Conservation (phyloP, 1,140 invertebrate species). For the Lasioglossum albipes region DNA sequence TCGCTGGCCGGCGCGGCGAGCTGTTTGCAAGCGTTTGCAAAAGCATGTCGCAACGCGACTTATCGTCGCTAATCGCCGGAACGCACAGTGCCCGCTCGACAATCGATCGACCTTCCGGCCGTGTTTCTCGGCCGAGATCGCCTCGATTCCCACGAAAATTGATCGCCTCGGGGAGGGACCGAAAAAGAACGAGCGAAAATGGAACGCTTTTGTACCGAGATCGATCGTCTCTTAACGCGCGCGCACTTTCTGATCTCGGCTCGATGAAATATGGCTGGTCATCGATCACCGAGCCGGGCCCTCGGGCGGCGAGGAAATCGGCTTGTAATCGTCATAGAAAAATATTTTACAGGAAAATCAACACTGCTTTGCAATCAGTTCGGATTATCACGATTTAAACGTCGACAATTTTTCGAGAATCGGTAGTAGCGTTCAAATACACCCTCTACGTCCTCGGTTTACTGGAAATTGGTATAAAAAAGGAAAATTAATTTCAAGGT, state of each 20-base stretch:
- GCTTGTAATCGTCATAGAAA: too few relatives aligned
- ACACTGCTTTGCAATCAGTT: too few relatives aligned
- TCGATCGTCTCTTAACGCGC: conserved; percentile 61
- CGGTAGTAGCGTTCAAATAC: too few relatives aligned
- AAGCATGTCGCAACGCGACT: neutral
- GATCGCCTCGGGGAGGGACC: neutral
- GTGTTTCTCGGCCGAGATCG: neutral
- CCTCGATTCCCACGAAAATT: conserved; percentile 3
- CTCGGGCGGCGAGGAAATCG: too few relatives aligned
- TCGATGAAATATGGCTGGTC: neutral
- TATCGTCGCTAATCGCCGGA: neutral
- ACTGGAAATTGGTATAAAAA: too few relatives aligned
- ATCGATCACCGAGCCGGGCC: too few relatives aligned
- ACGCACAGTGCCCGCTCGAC: too few relatives aligned
- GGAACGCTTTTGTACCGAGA: conserved; percentile 12
- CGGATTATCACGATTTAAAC: too few relatives aligned
- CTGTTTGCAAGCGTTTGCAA: neutral
- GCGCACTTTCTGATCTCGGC: neutral
- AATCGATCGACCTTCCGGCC: neutral
- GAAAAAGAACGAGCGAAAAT: neutral
- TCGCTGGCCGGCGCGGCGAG: neutral
- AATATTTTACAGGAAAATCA: too few relatives aligned
- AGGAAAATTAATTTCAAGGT: too few relatives aligned
- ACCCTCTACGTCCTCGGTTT: too few relatives aligned
- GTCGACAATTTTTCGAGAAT: too few relatives aligned